Evolutionary conservation across 2,888 invertebrate genomes (phyloP), one percentile per base, ranked within the genome.

Genomic region (Leucozona laternaria): DNA sequence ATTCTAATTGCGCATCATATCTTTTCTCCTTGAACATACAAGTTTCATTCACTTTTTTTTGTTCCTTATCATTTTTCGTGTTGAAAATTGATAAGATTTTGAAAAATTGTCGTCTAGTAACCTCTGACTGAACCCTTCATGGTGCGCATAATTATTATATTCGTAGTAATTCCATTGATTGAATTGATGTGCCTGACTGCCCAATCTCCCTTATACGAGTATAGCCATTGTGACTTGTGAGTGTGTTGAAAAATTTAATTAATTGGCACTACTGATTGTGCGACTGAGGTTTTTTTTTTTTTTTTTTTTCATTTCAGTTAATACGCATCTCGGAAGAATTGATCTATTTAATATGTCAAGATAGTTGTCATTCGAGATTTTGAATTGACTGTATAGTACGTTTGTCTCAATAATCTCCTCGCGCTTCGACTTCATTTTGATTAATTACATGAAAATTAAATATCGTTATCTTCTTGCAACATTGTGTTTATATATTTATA

Each of bases 81-180:
- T 48, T 57, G 22, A 60, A 68, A 17, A 75, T 43, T 17, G 79
- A 72, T 79, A 34, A 11, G 28, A 40, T 58, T 66, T 50, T 60
- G 25, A 55, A 62, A 77, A 77, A 82, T 22, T 62, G 78, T 55
- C 83, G 62, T 83, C 79, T 28, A 62, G n/a, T 83, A 75, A 79
- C 83, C 83, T 57, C 64, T 28, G n/a, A 15, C 25, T 60, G 79
- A 79, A 79, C 83, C 73, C 58, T 75, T 62, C 20, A 57, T 70
- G 22, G 73, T 55, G 71, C 77, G 58, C 78, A 78, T 82, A 78
- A 82, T 73, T 68, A 82, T 43, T 62, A 1, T 20, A 25, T 15
- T 20, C 50, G 20, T 17, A 34, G 10, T 48, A 31, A 28, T 70
- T 43, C 55, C 37, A 53, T 50, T 66, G 50, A 77, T n/a, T 43